phyloP scores from a whole-genome alignment of 2,888 invertebrate species.

The Drosophila parthenogenetica region DNA sequence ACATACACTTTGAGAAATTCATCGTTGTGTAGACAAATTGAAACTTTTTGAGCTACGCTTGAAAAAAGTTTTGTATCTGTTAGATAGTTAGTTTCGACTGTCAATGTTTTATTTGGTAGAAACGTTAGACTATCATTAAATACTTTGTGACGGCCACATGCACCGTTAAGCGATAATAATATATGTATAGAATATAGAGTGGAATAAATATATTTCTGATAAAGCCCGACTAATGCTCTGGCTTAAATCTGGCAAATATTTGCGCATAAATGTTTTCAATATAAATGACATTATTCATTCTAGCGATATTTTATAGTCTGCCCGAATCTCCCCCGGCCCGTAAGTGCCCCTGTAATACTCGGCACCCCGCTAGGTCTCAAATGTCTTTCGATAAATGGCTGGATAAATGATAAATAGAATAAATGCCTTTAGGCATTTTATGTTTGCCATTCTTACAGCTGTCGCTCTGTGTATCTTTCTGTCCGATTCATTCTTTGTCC shows the following conservation, averaged over 20 bases:
- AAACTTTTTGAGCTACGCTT: conserved; percentile 70
- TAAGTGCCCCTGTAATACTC: not conserved
- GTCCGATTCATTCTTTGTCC: conserved; percentile 14
- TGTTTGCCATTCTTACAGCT: conserved; percentile 54
- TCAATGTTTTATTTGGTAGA: conserved; percentile 54
- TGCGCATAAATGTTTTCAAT: conserved; percentile 68
- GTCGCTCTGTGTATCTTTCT: conserved; percentile 30
- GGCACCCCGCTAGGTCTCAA: conserved; percentile 47
- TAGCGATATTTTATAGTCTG: conserved; percentile 54
- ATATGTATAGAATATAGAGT: not conserved
- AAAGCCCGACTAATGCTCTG: conserved; percentile 34
- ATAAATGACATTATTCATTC: conserved; percentile 71
- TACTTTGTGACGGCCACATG: conserved; percentile 18
- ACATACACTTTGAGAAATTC: not conserved
- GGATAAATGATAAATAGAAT: conserved; percentile 81
- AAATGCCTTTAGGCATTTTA: conserved; percentile 70
- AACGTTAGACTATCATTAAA: conserved; percentile 48
- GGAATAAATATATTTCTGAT: conserved; percentile 15
- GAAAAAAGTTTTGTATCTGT: conserved; percentile 66
- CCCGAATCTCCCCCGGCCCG: not conserved
- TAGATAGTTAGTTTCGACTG: conserved; percentile 49
- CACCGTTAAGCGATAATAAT: conserved; percentile 15
- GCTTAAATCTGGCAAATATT: conserved; percentile 60
- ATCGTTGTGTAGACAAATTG: conserved; percentile 59
- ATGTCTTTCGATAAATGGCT: conserved; percentile 76